Conservation (phyloP, 2,797 vertebrate species). For the Ataeniobius toweri region DNA sequence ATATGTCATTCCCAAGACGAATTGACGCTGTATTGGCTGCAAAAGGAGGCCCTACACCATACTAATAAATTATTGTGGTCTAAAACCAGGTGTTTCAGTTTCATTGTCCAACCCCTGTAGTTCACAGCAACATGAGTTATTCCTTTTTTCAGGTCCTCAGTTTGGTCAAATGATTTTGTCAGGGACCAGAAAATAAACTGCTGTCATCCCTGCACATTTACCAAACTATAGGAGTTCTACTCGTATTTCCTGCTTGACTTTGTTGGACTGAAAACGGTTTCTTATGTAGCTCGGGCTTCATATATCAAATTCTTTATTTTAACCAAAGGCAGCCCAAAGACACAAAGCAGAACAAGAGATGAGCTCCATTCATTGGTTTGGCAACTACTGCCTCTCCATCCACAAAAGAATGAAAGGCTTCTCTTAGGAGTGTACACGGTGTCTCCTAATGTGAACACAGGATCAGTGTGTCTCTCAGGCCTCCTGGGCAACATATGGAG, state of each 20-base stretch:
- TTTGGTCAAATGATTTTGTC: background rate
- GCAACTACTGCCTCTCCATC: constrained; percentile 36
- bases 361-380: constrained; percentile 38
- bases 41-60: too few relatives aligned
- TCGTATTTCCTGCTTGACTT: constrained; percentile 18
- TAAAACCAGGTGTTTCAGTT: too few relatives aligned
- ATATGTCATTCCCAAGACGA: too few relatives aligned
- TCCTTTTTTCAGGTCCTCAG: background rate
- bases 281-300: constrained; percentile 6
- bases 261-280: background rate
- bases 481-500: constrained; percentile 85
- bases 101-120: too few relatives aligned
- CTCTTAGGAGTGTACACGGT: constrained; percentile 53
- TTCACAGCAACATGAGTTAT: background rate
- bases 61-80: too few relatives aligned
- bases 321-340: constrained; percentile 46
- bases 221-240: background rate
- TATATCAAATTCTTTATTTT: constrained; percentile 27
- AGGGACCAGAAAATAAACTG: background rate
- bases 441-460: constrained; percentile 63
- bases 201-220: background rate
- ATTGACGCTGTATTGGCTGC: too few relatives aligned
- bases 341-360: constrained; percentile 50
- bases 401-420: constrained; percentile 38
- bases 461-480: constrained; percentile 67